Base-by-base conservation (phyloP, 2,113 vertebrate species). In the Poeciliopsis turrubarensis region DNA sequence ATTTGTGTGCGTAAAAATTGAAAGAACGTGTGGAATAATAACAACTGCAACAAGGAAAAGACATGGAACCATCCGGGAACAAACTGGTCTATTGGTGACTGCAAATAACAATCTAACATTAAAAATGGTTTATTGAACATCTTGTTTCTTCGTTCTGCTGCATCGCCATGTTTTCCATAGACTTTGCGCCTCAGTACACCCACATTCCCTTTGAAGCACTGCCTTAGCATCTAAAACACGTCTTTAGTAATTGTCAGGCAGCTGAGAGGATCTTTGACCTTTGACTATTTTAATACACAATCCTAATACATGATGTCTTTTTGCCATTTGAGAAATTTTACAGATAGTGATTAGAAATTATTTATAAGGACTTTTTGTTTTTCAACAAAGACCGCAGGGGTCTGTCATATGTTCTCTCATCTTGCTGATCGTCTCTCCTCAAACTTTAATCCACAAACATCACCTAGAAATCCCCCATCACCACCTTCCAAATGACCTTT, bases 381-480 rank as follows among this genome's bases (percentile, higher is more conserved):
- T 25, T 13, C 39, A 44, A 3, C 68, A 60, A 54, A 72, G 74
- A 67, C 65, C 67, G 71, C 65, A 72, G 19, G 27, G 57, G 12
- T 57, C 34, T 68, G 72, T 37, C 65, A 8, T 27, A 41, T 63
- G 72, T 80, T 68, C 41, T 78, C 81, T 77, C n/a, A 41, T 60
- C 17, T 73, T 47, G 65, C 70, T 71, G 73, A 73, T 84, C 77
- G 81, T 78, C 85, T 69, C 70, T 61, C 32, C 78, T 82, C 69
- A 72, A 75, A 70, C 80, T 85, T 74, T 87, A 92, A 93, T 93
- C 91, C 83, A 92, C 91, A 93, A 92, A 92, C 89, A 92, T 92
- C 88, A 90, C 86, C 82, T 74, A 78, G 69, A 84, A 87, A 81
- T 80, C 15, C 39, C 67, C 32, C 72, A 57, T 17, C 51, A 11